phyloP scores from a whole-genome alignment of 2,113 vertebrate genomes.

The Macquaria ambigua region DNA sequence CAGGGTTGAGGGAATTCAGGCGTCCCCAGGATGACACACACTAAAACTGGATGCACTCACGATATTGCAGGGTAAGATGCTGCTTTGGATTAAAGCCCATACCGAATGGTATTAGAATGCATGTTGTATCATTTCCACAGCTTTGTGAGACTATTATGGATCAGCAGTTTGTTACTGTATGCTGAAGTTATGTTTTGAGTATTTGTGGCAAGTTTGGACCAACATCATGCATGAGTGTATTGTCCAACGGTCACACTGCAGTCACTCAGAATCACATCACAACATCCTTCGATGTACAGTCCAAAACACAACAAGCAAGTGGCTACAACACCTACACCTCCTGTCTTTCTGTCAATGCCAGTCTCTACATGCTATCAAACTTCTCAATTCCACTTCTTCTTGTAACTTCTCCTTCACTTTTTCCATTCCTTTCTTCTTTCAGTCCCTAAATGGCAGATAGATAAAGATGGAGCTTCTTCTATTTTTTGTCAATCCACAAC shows the following conservation, averaged over 20 bases:
- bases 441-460: constrained; percentile 23
- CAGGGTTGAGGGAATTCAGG: constrained; percentile 38
- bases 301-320: constrained; percentile 38
- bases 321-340: constrained; percentile 15
- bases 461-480: constrained; percentile 29
- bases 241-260: constrained; percentile 50
- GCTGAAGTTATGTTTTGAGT: not conserved
- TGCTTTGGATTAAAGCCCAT: constrained; percentile 38
- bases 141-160: not conserved
- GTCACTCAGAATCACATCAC: constrained; percentile 64
- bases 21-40: constrained; percentile 15
- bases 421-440: constrained; percentile 5
- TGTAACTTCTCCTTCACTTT: not conserved
- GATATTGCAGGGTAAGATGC: constrained; percentile 16
- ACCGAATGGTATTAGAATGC: not conserved
- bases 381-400: not conserved
- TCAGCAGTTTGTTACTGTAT: constrained; percentile 1
- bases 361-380: constrained; percentile 23
- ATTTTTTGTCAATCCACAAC: constrained; percentile 19
- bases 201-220: constrained; percentile 19
- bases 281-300: constrained; percentile 35
- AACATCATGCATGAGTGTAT: constrained; percentile 35
- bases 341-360: constrained; percentile 2
- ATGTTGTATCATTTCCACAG: constrained; percentile 14
- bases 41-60: constrained; percentile 20